These are phyloP conservation scores for Rhyacophila brunnea DNA, from an alignment of 1,140 invertebrate genomes.

Conservation along the genomic window DNA sequence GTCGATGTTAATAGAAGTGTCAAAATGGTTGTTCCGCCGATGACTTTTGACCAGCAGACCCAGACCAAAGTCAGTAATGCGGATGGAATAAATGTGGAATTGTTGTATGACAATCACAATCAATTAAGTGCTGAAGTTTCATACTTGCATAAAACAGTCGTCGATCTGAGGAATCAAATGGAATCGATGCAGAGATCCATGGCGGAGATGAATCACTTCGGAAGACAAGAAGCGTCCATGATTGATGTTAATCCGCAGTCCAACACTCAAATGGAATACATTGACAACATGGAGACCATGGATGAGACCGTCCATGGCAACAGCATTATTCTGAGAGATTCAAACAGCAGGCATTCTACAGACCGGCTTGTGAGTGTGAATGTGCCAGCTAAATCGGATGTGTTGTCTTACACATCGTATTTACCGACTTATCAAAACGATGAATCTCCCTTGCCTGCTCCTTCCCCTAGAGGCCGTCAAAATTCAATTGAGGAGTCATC, in stretches of 20 bases:
- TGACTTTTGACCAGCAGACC: slow-evolving; percentile 34
- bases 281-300: background rate
- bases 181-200: slow-evolving; percentile 19
- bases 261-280: background rate
- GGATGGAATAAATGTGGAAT: slow-evolving; percentile 6
- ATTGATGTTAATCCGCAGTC: no score
- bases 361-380: background rate
- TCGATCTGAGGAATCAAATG: slow-evolving; percentile 18
- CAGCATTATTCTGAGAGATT: slow-evolving; percentile 10
- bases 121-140: slow-evolving; percentile 11
- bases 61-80: slow-evolving; percentile 16
- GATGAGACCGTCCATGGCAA: background rate
- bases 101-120: slow-evolving; percentile 19
- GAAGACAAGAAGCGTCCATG: no score
- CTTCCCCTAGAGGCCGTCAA: no score
- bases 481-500: no score
- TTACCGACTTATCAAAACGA: no score
- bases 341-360: background rate
- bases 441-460: no score
- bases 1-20: no score
- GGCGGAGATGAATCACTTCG: background rate
- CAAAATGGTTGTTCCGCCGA: slow-evolving; percentile 10
- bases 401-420: no score
- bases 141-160: slow-evolving; percentile 16
- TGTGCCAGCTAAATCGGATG: no score